Conservation (phyloP, 2,888 invertebrate genomes). For the Boloria euphrosyne region DNA sequence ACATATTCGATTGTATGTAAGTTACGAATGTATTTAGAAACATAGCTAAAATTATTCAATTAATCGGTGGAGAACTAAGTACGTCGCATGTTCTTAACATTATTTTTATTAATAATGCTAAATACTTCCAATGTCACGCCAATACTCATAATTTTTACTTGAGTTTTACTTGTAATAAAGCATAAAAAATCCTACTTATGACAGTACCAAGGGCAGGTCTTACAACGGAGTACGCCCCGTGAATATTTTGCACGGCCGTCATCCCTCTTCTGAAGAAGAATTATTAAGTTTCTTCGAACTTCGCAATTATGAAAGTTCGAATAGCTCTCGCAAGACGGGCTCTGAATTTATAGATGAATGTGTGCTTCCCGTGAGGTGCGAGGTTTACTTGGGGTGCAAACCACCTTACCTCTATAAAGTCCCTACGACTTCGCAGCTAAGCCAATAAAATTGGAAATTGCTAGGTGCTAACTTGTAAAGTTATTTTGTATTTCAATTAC, state of each 20-base stretch:
- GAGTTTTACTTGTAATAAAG: slow-evolving; percentile 46
- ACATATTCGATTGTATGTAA: too few relatives aligned
- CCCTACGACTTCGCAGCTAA: slow-evolving; percentile 46
- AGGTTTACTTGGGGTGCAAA: slow-evolving; percentile 51
- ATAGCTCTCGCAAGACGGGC: slow-evolving; percentile 80
- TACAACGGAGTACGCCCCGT: slow-evolving; percentile 70
- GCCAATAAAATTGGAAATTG: slow-evolving; percentile 50
- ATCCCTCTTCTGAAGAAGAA: slow-evolving; percentile 81
- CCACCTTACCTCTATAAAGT: slow-evolving; percentile 50
- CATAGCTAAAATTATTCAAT: too few relatives aligned
- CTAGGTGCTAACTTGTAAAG: slow-evolving; percentile 41
- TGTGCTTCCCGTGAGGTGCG: slow-evolving; percentile 67
- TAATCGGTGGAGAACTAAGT: too few relatives aligned
- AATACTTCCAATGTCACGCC: not conserved
- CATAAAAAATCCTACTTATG: slow-evolving; percentile 47
- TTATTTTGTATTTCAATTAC: slow-evolving; percentile 39
- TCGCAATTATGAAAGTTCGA: slow-evolving; percentile 82
- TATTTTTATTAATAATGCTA: not conserved
- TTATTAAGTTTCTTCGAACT: slow-evolving; percentile 81
- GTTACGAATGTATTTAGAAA: too few relatives aligned
- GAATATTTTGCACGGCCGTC: slow-evolving; percentile 79
- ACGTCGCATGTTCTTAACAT: not conserved
- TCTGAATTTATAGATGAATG: slow-evolving; percentile 81
- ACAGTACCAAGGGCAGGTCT: slow-evolving; percentile 64
- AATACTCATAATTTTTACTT: not conserved